Base-by-base conservation (phyloP, 2,888 invertebrate species). In the Morpho deidamia region DNA sequence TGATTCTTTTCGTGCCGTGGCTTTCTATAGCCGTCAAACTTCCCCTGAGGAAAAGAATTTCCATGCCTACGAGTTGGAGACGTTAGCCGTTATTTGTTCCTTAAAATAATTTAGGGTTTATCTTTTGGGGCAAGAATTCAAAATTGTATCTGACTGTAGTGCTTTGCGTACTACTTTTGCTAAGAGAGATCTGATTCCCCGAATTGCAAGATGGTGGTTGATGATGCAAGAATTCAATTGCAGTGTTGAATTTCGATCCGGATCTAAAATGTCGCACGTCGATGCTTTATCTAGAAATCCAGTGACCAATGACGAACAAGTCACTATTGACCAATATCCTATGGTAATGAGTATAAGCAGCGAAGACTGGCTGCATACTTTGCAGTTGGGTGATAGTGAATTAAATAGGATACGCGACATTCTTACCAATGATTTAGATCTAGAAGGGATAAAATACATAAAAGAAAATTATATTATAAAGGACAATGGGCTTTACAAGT, bases 171-270 rank as follows among this genome's bases (percentile, higher is more conserved):
- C 56, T 12, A 71, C 69, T 0, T 51, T 73, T 14, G 59, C 56
- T 7, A 74, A 72, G 56, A 64, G 62, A 42, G 66, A 70, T 32
- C 42, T 69, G 7, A 59, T 65, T 8, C 63, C 70, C 0, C 61
- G 68, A 45, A 68, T 76, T 12, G 71, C 74, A 7, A 53, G 72
- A 32, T 76, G 71, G 74, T 67, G 68, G 44, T 40, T 75, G 8
- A 59, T 67, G 40, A 51, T 76, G 1, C 55, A 64, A 32, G 69
- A 74, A 37, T 76, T 65, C 44, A 54, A 67, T 50, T 74, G 63
- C 50, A 54, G 47, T 7, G 64, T 75, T n/a, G 65, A 72, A 59
- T 73, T 74, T 59, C 52, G 73, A 14, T 56, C 67, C 2, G 70
- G 67, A 2, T 37, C 23, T 23, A 53, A 53, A n/a, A 71, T 74